phyloP scores from a whole-genome alignment of 2,797 vertebrate species.

The Lepus oiostolus region DNA sequence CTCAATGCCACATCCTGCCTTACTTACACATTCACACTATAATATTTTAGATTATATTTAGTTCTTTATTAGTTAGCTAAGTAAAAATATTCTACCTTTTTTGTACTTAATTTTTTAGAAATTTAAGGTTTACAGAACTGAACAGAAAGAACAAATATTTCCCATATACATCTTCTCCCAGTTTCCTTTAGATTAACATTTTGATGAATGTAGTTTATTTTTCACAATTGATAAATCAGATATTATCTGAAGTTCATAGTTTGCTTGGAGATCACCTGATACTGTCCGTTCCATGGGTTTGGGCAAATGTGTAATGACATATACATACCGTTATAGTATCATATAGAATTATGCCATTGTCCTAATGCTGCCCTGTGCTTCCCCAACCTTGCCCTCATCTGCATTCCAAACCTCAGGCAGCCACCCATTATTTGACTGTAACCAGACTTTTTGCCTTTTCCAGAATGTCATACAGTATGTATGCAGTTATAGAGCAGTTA shows the following conservation, averaged over 20 bases:
- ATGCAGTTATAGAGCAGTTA: not conserved
- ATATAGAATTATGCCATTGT: not conserved
- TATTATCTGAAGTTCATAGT: not conserved
- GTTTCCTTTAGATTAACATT: not conserved
- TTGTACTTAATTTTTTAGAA: not conserved
- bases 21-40: not conserved
- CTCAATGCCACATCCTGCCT: not conserved
- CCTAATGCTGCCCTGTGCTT: not conserved
- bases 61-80: not conserved
- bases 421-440: not conserved
- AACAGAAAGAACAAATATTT: not conserved
- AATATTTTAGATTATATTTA: not conserved
- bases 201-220: not conserved
- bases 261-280: not conserved
- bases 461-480: not conserved
- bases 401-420: fast-evolving
- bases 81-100: not conserved
- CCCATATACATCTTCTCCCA: not conserved
- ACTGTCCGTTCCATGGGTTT: not conserved
- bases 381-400: not conserved
- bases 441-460: not conserved
- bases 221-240: not conserved
- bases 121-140: not conserved
- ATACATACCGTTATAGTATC: not conserved
- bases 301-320: not conserved